phyloP scores from a whole-genome alignment of 2,888 invertebrate species.

The Stenchaetothrips biformis region DNA sequence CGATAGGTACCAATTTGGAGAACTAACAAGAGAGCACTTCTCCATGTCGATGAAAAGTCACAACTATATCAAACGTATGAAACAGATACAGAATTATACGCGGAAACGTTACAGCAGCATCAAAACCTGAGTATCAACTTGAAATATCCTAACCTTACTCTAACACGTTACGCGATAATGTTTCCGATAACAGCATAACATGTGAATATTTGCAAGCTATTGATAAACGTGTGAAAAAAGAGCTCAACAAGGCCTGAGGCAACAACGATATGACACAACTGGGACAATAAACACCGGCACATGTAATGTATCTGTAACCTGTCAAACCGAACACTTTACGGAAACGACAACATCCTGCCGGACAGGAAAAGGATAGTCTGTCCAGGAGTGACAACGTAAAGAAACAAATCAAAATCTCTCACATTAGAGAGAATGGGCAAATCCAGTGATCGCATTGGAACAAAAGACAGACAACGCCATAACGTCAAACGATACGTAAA shows the following conservation, averaged over 20 bases:
- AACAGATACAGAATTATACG: neutral
- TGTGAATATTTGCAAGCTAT: neutral
- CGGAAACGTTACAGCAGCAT: neutral
- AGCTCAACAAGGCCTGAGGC: too few relatives aligned
- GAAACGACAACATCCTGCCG: neutral
- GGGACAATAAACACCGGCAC: neutral
- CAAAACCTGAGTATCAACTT: too few relatives aligned
- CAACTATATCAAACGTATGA: neutral
- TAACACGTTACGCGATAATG: too few relatives aligned
- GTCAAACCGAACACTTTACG: neutral
- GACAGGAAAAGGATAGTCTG: neutral
- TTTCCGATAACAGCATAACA: neutral
- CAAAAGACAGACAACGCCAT: too few relatives aligned
- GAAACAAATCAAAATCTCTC: too few relatives aligned
- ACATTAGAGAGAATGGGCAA: too few relatives aligned
- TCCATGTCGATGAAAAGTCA: neutral
- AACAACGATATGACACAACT: neutral
- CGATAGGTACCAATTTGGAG: conserved; percentile 3
- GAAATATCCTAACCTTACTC: too few relatives aligned
- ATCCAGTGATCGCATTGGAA: too few relatives aligned
- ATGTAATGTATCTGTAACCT: neutral
- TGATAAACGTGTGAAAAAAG: neutral
- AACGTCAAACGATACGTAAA: too few relatives aligned
- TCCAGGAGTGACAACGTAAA: too few relatives aligned
- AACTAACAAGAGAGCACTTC: neutral